phyloP scores from a whole-genome alignment of 1,140 invertebrate genomes.

The Cepaea nemoralis region DNA sequence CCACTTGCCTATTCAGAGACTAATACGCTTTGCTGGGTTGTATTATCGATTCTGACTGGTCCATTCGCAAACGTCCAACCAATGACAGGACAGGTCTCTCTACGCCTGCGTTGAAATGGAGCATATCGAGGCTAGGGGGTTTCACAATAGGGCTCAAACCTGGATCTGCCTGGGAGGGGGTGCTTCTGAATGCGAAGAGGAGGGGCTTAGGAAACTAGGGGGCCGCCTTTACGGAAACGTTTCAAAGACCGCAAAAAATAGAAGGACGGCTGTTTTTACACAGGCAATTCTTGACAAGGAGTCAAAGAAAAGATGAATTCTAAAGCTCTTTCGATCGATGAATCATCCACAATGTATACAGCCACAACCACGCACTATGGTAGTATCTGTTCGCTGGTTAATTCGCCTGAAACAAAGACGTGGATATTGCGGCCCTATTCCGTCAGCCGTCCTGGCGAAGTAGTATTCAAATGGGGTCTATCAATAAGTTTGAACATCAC shows the following conservation, averaged over 20 bases:
- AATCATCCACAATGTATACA: background rate
- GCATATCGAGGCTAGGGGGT: background rate
- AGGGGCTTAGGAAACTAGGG: background rate
- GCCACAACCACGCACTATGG: background rate
- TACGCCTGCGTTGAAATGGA: background rate
- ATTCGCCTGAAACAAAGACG: conserved; percentile 5
- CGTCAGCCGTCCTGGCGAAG: background rate
- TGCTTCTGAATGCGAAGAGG: background rate
- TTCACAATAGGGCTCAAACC: background rate
- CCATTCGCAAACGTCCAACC: background rate
- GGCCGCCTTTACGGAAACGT: background rate
- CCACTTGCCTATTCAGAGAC: conserved; percentile 31
- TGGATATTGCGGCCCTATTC: background rate
- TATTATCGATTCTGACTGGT: conserved; percentile 31
- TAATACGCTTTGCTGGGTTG: conserved; percentile 31
- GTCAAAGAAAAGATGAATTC: background rate
- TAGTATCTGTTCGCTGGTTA: background rate
- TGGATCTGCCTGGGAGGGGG: background rate
- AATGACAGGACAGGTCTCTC: background rate
- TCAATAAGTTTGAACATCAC: background rate
- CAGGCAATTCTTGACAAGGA: background rate
- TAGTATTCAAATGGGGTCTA: background rate
- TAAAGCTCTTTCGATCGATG: background rate
- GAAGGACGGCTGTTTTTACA: background rate
- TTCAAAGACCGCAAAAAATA: background rate